These are phyloP conservation scores for Accipiter virgatus DNA, from an alignment of 2,113 vertebrate species.

Conservation along the genomic window DNA sequence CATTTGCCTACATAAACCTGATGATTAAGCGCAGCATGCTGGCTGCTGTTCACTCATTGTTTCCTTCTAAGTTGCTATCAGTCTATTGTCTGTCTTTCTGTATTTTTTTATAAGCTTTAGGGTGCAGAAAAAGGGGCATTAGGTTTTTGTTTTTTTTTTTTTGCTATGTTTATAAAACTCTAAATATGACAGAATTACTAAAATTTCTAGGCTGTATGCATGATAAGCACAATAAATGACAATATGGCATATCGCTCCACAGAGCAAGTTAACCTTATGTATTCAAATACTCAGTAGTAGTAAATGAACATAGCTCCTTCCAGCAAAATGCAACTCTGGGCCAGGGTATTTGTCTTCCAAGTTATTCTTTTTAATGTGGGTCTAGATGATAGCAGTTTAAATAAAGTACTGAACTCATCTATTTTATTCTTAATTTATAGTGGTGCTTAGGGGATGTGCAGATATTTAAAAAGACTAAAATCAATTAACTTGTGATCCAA, in stretches of 20 bases:
- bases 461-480: constrained; percentile 64
- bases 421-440: constrained; percentile 61
- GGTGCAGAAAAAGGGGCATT: not conserved
- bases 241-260: not conserved
- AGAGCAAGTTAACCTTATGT: not conserved
- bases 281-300: not conserved
- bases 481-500: constrained; percentile 70
- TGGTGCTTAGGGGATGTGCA: constrained; percentile 47
- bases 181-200: not conserved
- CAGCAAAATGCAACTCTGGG: not conserved
- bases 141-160: not conserved
- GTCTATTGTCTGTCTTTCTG: not conserved
- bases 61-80: not conserved
- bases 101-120: not conserved
- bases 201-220: not conserved
- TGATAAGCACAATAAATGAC: not conserved
- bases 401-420: constrained; percentile 62
- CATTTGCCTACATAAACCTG: not conserved
- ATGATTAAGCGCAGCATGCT: not conserved
- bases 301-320: not conserved
- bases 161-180: not conserved
- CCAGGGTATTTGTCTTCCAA: not conserved
- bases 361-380: not conserved
- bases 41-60: not conserved
- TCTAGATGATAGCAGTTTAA: constrained; percentile 51